phyloP scores from a whole-genome alignment of 2,113 vertebrate species.

The Grantiella picta region DNA sequence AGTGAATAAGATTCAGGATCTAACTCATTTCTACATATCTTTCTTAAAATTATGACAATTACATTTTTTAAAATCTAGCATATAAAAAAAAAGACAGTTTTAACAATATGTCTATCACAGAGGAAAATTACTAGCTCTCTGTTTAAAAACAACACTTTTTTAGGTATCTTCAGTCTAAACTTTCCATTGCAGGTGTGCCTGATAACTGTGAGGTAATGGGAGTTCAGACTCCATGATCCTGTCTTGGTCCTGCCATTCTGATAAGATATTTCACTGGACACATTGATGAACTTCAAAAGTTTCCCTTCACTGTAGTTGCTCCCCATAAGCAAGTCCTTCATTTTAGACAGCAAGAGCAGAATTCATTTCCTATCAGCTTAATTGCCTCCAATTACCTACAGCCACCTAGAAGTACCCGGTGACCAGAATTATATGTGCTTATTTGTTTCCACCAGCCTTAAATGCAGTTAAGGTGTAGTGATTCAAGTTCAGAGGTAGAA shows the following conservation, averaged over 20 bases:
- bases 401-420: not conserved
- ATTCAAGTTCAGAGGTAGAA: conserved; percentile 28
- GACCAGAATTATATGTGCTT: not conserved
- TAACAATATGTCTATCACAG: not conserved
- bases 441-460: not conserved
- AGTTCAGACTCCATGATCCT: not conserved
- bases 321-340: not conserved
- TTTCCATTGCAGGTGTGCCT: not conserved
- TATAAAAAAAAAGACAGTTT: not conserved
- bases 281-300: conserved; percentile 1
- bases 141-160: not conserved
- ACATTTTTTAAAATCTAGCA: not conserved
- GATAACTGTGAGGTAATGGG: not conserved
- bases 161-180: not conserved
- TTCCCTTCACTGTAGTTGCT: not conserved
- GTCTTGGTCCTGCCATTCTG: not conserved
- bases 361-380: conserved; percentile 12
- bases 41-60: not conserved
- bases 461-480: not conserved
- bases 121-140: not conserved
- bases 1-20: not conserved
- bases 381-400: conserved; percentile 26
- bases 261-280: not conserved
- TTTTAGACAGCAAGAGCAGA: conserved; percentile 29
- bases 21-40: not conserved